Conservation (phyloP, 2,888 invertebrate species). For the Hypsopygia costalis region DNA sequence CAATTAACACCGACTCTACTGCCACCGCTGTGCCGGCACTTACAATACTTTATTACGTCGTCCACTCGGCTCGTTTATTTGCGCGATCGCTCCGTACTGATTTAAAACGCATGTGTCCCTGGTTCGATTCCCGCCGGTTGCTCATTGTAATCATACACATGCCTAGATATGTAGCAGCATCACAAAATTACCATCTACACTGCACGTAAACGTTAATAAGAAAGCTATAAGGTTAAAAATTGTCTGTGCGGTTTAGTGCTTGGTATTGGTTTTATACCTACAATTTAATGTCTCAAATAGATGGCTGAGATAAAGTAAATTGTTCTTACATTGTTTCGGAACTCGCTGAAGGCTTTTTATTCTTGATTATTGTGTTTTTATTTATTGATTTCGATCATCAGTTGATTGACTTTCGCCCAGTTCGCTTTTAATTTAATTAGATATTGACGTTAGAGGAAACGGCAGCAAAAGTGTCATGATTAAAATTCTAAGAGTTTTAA, state of each 20-base stretch:
- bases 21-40: slow-evolving; percentile 35
- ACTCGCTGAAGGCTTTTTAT: slow-evolving; percentile 2
- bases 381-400: slow-evolving; percentile 5
- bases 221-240: slow-evolving; percentile 22
- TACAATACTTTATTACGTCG: slow-evolving; percentile 65
- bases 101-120: slow-evolving; percentile 69
- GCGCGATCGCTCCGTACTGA: slow-evolving; percentile 63
- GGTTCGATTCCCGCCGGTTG: slow-evolving; percentile 53
- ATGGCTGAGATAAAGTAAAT: slow-evolving; percentile 29
- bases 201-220: slow-evolving; percentile 18
- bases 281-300: slow-evolving; percentile 40
- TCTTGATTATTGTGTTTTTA: slow-evolving; percentile 7
- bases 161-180: slow-evolving; percentile 26
- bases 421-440: too few species aligned
- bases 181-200: slow-evolving; percentile 29
- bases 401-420: too few species aligned
- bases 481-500: too few species aligned
- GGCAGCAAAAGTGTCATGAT: too few species aligned
- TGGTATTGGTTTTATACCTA: slow-evolving; percentile 35
- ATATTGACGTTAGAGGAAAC: too few species aligned
- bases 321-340: slow-evolving; percentile 22
- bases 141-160: slow-evolving; percentile 27
- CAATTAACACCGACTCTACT: slow-evolving; percentile 29
- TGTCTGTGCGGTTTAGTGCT: slow-evolving; percentile 1
- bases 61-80: slow-evolving; percentile 58